Percentiles rank a stretch among this genome's conserved stretches.
Conservation (phyloP, 2,797 vertebrate species). For the Synanceia verrucosa region DNA sequence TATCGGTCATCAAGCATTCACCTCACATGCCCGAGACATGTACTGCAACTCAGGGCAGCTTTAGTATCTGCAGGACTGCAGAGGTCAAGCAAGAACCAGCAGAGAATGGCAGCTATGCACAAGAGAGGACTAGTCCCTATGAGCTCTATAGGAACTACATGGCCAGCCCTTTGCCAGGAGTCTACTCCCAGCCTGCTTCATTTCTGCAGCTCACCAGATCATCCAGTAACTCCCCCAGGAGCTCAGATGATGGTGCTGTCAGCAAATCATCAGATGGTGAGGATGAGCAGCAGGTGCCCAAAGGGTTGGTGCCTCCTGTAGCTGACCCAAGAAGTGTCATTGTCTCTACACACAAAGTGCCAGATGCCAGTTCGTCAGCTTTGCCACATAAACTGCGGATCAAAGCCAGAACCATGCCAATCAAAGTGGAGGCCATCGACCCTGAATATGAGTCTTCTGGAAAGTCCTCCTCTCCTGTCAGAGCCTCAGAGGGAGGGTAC, state of each 20-base stretch:
- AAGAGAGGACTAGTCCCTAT: slow-evolving; percentile 84
- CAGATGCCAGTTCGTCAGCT: slow-evolving; percentile 87
- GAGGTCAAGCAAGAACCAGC: slow-evolving; percentile 89
- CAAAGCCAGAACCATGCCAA: slow-evolving; percentile 91
- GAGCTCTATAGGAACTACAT: slow-evolving; percentile 87
- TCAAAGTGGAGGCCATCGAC: slow-evolving; percentile 93
- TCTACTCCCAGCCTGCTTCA: slow-evolving; percentile 86
- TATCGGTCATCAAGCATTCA: slow-evolving; percentile 97
- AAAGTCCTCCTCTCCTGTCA: slow-evolving; percentile 82
- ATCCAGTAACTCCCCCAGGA: slow-evolving; percentile 91
- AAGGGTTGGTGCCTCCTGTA: slow-evolving; percentile 85
- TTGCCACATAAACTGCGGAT: slow-evolving; percentile 96
- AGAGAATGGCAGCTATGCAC: slow-evolving; percentile 81
- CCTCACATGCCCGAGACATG: slow-evolving; percentile 85
- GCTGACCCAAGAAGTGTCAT: slow-evolving; percentile 86
- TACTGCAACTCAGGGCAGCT: slow-evolving; percentile 74
- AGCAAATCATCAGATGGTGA: slow-evolving; percentile 95
- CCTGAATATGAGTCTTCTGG: slow-evolving; percentile 86
- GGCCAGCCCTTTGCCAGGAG: slow-evolving; percentile 78
- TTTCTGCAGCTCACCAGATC: slow-evolving; percentile 87
- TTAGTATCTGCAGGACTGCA: slow-evolving; percentile 77
- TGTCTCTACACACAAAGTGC: slow-evolving; percentile 89
- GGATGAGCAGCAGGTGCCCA: slow-evolving; percentile 97
- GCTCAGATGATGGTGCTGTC: slow-evolving; percentile 88
- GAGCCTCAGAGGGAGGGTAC: slow-evolving; percentile 82